Base-by-base conservation (phyloP, 2,113 vertebrate species). In the Megaceryle maxima region DNA sequence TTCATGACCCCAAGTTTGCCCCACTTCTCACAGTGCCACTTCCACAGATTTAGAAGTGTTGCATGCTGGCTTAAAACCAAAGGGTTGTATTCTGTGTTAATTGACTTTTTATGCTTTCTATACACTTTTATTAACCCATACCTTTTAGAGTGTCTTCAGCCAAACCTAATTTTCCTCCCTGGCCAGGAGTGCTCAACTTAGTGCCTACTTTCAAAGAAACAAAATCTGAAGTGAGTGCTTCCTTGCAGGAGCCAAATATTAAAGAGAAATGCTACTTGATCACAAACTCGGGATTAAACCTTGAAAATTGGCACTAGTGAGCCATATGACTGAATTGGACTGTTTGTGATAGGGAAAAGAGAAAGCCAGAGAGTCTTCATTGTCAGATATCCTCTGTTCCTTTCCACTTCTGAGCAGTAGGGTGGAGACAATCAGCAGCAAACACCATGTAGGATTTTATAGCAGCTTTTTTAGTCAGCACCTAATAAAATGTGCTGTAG, bases 401-500 rank as follows among this genome's bases (percentile, higher is more conserved):
- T 82, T 90, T 75, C 69, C 0, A 0, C 82, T 83, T n/a, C 43
- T 12, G 41, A n/a, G 66, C 74, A 29, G 13, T 26, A 14, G 46
- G 24, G 55, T 82, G 76, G 24, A 57, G 81, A 44, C 55, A 31
- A 87, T 76, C 43, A 69, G 51, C n/a, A 29, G 72, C n/a, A 67
- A 86, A 64, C 69, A 69, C 56, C 89, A 43, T 15, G 35, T 75
- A n/a, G 78, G 87, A n/a, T 92, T 80, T 87, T 31, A 41, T 20
- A 89, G 78, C 81, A 87, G 57, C 56, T 43, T 94, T 91, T 57
- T 95, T 70, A 92, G 83, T 66, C 86, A 68, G 83, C 66, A 46
- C 70, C 44, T 91, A 84, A 70, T 91, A 35, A 80, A 90, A 76
- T n/a, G n/a, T 50, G 29, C 85, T 69, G 41, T 55, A 91, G 92